Evolutionary conservation across 2,113 vertebrate species (phyloP), one percentile per base, ranked within the genome.

Genomic region (Pseudolaguvia tuberculata): DNA sequence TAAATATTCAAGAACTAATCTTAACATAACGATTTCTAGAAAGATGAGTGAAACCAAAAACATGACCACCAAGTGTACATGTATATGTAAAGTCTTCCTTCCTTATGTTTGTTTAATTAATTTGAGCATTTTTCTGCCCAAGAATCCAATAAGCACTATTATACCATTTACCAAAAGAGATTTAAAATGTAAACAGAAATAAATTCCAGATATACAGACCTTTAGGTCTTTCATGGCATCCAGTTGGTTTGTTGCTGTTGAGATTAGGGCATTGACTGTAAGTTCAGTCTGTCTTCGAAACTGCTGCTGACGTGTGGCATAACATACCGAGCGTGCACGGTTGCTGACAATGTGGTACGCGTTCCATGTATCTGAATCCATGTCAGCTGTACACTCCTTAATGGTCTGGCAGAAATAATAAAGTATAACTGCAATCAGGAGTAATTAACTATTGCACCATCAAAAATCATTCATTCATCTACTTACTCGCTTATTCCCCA

Each of bases 311-410:
- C 92, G 91, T 0, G 87, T 87, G 3, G 90, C 83, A 1, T 93
- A 93, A 83, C 93, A 94, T 42, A 93, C 91, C 0, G 92, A 87
- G 11, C 90, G 91, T 0, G 91, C 93, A 35, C 92, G 80, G 85
- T 93, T 94, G 80, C 92, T 93, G 66, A 94, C 89, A 0, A 94
- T 92, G 81, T 92, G 93, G 80, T 94, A 94, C 0, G 93, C 92
- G 0, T 91, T 94, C 92, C 92, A 93, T 0, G 92, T 94, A 82
- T 92, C 90, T 0, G 91, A 75, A 57, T 94, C 92, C 93, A 94
- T 94, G 29, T 82, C 77, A 0, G 81, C 80, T 1, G 92, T 94
- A 23, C 93, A 94, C 52, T 91, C 86, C 11, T 88, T 90, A 3
- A 94, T 78, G 0, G 86, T 79, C 93, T 94, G 82, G 5, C 10